phyloP scores from a whole-genome alignment of 2,888 invertebrate species.

The Patella caerulea region DNA sequence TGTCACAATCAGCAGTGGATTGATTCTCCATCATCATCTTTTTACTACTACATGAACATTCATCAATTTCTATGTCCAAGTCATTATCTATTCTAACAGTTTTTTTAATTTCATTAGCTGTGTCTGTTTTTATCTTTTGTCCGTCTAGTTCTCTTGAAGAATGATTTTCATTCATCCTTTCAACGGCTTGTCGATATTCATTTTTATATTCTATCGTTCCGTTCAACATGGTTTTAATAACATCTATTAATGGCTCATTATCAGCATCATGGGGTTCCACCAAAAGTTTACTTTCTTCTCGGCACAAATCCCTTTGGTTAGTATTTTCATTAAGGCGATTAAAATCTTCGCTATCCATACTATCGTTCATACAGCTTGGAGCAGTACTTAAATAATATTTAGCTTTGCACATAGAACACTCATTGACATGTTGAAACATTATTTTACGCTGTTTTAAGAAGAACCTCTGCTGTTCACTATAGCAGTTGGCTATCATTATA shows the following conservation, averaged over 20 bases:
- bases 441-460: not conserved
- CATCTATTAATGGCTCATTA: not conserved
- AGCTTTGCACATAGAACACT: not conserved
- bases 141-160: not conserved
- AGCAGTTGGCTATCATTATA: conserved; percentile 83
- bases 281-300: not conserved
- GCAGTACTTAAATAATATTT: not conserved
- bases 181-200: conserved; percentile 49
- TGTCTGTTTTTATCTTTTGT: not conserved
- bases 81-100: not conserved
- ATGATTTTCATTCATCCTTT: not conserved
- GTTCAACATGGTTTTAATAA: conserved; percentile 38
- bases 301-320: not conserved
- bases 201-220: conserved; percentile 52
- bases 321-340: not conserved
- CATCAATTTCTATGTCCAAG: not conserved
- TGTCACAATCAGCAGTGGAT: not conserved
- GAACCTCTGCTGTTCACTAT: conserved; percentile 26
- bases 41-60: not conserved
- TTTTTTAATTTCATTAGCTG: not conserved
- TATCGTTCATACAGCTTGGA: not conserved
- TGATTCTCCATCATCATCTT: not conserved
- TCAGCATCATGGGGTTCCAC: not conserved
- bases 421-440: not conserved
- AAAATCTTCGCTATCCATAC: not conserved